Evolutionary conservation across 2,113 vertebrate species (phyloP), one percentile per base, ranked within the genome.

Genomic region (Loxodonta africana): DNA sequence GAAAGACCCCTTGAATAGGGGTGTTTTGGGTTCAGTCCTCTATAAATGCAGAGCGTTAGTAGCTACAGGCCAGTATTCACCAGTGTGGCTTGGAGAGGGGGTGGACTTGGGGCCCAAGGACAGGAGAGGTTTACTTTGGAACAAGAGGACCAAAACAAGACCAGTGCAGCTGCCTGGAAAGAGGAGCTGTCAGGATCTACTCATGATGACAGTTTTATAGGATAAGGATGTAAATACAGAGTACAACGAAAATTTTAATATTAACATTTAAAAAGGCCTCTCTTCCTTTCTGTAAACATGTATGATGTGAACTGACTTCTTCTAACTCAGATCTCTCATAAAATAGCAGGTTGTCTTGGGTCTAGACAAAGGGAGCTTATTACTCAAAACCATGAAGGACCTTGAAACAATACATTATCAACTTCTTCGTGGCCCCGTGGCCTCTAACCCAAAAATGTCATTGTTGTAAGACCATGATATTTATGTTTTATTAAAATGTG

Each of bases 401-500:
- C 57, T 74, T 76, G 11, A 87, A 87, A 51, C n/a, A 65, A 30
- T 26, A 33, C 4, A 33, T 53, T 74, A n/a, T 63, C 51, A 67
- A 26, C 81, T 94, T 90, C 65, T 88, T 78, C 51, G 30, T 8
- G 65, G 37, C 60, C 28, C 11, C 11, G 0, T 41, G 28, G 30
- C 69, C 20, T 78, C 30, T 83, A 87, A 46, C 0, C 41, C 51
- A 95, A 69, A 6, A 86, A 51, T 83, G 81, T 83, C 3, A 17
- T 53, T 87, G 83, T 65, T 95, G 23, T 9, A 60, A 83, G 48
- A 78, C 12, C 9, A 14, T 89, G 20, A 2, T 84, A n/a, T 81
- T 97, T 89, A 62, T 46, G 53, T 88, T 77, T 83, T 73, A 88
- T 71, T 83, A 41, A 88, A 25, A 67, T 73, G 44, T 76, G 44